A percentile compares a stretch with the other conserved stretches of the same genome.
These are phyloP conservation scores for Canis aureus DNA, from an alignment of 2,113 vertebrate genomes.

Conservation along the genomic window DNA sequence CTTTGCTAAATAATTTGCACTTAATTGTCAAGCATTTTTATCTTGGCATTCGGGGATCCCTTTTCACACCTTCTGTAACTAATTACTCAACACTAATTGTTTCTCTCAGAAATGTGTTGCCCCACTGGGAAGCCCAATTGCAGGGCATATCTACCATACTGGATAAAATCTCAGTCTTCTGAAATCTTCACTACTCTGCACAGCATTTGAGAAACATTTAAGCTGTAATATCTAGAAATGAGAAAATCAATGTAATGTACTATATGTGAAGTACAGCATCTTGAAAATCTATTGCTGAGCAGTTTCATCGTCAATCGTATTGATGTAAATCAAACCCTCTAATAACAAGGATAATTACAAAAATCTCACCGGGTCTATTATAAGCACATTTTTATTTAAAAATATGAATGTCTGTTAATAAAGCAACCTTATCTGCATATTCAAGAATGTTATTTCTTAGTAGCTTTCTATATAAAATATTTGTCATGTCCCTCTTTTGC, in stretches of 20 bases:
- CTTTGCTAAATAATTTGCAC: slow-evolving; percentile 82
- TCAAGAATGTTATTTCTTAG: slow-evolving; percentile 80
- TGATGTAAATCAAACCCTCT: slow-evolving; percentile 84
- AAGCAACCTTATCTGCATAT: slow-evolving; percentile 75
- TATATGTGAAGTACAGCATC: slow-evolving; percentile 75
- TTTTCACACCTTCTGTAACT: slow-evolving; percentile 85
- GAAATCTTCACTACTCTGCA: slow-evolving; percentile 82
- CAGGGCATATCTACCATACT: slow-evolving; percentile 43
- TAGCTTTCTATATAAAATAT: slow-evolving; percentile 81
- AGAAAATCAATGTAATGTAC: slow-evolving; percentile 78
- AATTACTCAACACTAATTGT: slow-evolving; percentile 84
- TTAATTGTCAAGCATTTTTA: slow-evolving; percentile 82
- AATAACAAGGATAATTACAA: slow-evolving; percentile 81
- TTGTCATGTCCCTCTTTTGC: slow-evolving; percentile 78
- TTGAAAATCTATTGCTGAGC: slow-evolving; percentile 79
- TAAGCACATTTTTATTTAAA: slow-evolving; percentile 85
- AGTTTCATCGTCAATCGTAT: slow-evolving; percentile 79
- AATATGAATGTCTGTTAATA: slow-evolving; percentile 81
- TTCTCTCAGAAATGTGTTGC: slow-evolving; percentile 81
- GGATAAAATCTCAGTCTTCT: slow-evolving; percentile 73
- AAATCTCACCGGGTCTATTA: slow-evolving; percentile 81
- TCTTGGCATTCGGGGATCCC: slow-evolving; percentile 82
- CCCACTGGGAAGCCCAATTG: slow-evolving; percentile 78
- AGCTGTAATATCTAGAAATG: slow-evolving; percentile 82
- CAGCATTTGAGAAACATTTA: slow-evolving; percentile 85